phyloP scores from a whole-genome alignment of 1,140 invertebrate species.

The Cotesia typhae region DNA sequence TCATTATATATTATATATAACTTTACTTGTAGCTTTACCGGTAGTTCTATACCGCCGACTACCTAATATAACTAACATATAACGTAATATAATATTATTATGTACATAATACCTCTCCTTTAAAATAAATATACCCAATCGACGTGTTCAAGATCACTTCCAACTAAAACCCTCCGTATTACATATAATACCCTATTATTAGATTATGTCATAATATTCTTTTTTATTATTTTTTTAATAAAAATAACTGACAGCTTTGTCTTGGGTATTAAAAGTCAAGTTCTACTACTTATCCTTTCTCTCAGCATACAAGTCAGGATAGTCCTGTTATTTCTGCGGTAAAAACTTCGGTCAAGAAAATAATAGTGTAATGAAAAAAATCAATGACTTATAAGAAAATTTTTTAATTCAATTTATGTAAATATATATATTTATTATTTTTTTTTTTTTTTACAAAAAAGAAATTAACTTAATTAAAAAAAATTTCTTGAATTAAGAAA shows the following conservation, averaged over 20 bases:
- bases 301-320: conserved; percentile 5
- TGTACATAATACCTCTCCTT: too few relatives aligned
- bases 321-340: conserved; percentile 24
- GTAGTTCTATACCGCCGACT: too few relatives aligned
- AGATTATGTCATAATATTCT: not conserved
- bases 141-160: conserved; percentile 19
- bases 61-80: too few relatives aligned
- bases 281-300: conserved; percentile 3
- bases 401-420: too few relatives aligned
- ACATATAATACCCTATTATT: not conserved
- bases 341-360: conserved; percentile 17
- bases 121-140: conserved; percentile 15
- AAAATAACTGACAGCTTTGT: conserved; percentile 17
- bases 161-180: not conserved
- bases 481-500: too few relatives aligned
- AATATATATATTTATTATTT: too few relatives aligned
- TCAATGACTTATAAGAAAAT: too few relatives aligned
- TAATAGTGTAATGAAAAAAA: not conserved
- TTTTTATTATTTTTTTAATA: not conserved
- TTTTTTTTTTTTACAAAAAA: too few relatives aligned
- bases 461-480: too few relatives aligned
- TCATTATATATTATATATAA: too few relatives aligned
- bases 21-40: too few relatives aligned
- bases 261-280: conserved; percentile 9
- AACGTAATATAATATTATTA: too few relatives aligned